Evolutionary conservation across 1,140 invertebrate species (phyloP).

Genomic region (Cataglyphis hispanica): DNA sequence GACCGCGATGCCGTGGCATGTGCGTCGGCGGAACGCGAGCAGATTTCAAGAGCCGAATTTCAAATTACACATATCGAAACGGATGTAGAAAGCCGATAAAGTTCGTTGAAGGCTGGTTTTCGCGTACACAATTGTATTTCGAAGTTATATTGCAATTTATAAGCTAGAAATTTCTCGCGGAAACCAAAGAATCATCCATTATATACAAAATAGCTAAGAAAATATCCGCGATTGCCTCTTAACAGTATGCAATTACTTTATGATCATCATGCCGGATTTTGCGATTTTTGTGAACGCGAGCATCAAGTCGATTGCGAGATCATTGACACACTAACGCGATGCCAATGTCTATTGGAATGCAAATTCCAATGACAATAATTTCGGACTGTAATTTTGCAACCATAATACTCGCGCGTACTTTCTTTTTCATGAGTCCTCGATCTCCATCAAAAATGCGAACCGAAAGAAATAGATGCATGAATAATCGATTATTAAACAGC

Average conservation of each 20-base stretch:
- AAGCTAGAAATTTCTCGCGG: neutral
- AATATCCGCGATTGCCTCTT: conserved; percentile 11
- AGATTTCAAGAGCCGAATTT: conserved; percentile 32
- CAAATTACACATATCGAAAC: conserved; percentile 69
- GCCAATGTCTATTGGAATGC: conserved; percentile 40
- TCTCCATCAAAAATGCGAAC: conserved; percentile 2
- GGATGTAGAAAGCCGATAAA: conserved; percentile 9
- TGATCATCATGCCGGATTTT: no score
- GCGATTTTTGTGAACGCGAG: conserved; percentile 7
- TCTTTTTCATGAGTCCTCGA: neutral
- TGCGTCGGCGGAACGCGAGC: neutral
- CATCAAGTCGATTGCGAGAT: neutral
- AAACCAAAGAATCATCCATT: neutral
- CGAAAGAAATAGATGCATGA: conserved; percentile 29
- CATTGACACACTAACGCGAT: neutral
- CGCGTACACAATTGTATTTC: conserved; percentile 28
- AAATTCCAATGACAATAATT: conserved; percentile 62
- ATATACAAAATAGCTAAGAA: neutral
- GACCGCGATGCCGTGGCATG: conserved; percentile 17
- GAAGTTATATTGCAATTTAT: neutral
- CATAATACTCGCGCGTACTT: neutral
- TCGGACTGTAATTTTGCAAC: conserved; percentile 18
- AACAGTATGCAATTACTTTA: neutral
- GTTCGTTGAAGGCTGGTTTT: conserved; percentile 9
- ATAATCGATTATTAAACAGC: conserved; percentile 1